These are phyloP conservation scores for Pollenia griseotomentosa DNA, from an alignment of 2,888 invertebrate genomes.

Conservation along the genomic window DNA sequence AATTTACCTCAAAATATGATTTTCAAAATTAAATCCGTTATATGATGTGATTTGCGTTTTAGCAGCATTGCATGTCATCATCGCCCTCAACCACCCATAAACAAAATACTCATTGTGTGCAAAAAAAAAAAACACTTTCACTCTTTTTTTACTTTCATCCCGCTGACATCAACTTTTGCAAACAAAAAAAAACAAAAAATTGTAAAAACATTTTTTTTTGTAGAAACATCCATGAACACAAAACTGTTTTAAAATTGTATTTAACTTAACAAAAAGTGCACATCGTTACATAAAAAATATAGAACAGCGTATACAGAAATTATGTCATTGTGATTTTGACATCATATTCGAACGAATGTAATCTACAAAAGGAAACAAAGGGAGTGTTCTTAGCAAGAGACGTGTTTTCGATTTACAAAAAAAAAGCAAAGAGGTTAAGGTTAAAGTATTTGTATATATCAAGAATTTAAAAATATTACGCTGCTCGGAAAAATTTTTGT, in stretches of 20 bases:
- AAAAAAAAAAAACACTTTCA: not conserved
- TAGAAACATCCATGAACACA: conserved; percentile 6
- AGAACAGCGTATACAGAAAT: conserved; percentile 42
- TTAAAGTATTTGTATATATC: not conserved
- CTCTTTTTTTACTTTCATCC: conserved; percentile 8
- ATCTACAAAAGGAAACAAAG: conserved; percentile 1
- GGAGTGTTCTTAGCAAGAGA: conserved; percentile 12
- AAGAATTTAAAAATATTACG: not conserved
- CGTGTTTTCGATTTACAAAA: not conserved
- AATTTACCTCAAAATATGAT: conserved; percentile 51
- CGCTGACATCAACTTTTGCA: conserved; percentile 63
- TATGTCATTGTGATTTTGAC: conserved; percentile 68
- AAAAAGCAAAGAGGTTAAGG: conserved; percentile 30
- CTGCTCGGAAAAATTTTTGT: too few relatives aligned
- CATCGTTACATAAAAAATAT: conserved; percentile 11
- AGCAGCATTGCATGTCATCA: not conserved
- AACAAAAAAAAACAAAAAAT: not conserved
- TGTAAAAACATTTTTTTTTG: not conserved
- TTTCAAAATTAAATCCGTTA: conserved; percentile 37
- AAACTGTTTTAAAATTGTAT: conserved; percentile 32
- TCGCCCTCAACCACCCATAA: conserved; percentile 10
- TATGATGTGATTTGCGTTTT: not conserved
- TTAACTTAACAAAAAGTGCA: conserved; percentile 33
- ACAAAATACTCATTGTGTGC: conserved; percentile 8
- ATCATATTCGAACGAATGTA: conserved; percentile 36